Percentiles rank a stretch among this genome's conserved stretches.
These are phyloP conservation scores for Leptinotarsa texana DNA, from an alignment of 1,140 invertebrate species.

Conservation along the genomic window DNA sequence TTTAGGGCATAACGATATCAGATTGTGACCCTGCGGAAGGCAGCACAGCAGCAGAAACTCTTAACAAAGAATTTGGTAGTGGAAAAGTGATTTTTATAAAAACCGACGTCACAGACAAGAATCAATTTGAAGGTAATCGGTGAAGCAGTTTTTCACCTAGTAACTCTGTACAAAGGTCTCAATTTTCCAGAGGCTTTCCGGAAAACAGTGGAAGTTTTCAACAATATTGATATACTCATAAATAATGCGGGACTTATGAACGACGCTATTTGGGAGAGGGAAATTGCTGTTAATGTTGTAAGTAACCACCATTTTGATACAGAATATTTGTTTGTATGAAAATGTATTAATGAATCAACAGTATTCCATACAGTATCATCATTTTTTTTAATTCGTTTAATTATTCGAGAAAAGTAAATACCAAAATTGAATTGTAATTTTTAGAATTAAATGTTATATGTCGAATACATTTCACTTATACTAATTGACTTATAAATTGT, in stretches of 20 bases:
- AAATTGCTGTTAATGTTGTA: slow-evolving; percentile 59
- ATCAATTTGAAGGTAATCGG: slow-evolving; percentile 15
- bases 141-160: neutral
- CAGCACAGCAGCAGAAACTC: slow-evolving; percentile 9
- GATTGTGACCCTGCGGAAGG: slow-evolving; percentile 21
- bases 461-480: too few species aligned
- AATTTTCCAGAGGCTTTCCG: slow-evolving; percentile 46
- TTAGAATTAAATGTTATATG: too few species aligned
- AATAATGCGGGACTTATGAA: slow-evolving; percentile 59
- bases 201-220: slow-evolving; percentile 43
- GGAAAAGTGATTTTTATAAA: slow-evolving; percentile 26
- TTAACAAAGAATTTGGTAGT: slow-evolving; percentile 28
- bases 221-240: slow-evolving; percentile 47
- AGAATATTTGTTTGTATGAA: neutral
- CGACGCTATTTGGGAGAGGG: slow-evolving; percentile 57
- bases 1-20: slow-evolving; percentile 31
- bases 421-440: too few species aligned
- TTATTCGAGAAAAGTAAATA: too few species aligned
- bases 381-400: too few species aligned
- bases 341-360: neutral
- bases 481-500: too few species aligned
- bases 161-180: neutral
- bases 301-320: slow-evolving; percentile 34
- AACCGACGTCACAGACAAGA: slow-evolving; percentile 28
- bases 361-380: neutral